A percentile compares a stretch with the other conserved stretches of the same genome.
Evolutionary conservation across 2,888 invertebrate species (phyloP).

Genomic region (Spilosoma lubricipeda): DNA sequence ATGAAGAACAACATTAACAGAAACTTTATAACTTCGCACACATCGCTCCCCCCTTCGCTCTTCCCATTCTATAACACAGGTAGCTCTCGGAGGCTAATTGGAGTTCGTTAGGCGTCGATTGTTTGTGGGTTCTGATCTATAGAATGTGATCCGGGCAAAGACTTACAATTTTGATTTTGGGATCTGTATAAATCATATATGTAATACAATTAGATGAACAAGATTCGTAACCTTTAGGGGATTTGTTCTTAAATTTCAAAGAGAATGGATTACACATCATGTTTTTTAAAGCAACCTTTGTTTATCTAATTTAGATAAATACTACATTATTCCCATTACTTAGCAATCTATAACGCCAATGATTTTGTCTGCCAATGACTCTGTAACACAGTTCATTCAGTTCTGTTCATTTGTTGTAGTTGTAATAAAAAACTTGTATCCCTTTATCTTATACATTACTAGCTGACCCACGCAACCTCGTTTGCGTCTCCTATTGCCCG

Average conservation of each 20-base stretch:
- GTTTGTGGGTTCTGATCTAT: conserved; percentile 57
- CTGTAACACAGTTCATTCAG: neutral
- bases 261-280: neutral
- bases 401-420: neutral
- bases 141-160: conserved; percentile 29
- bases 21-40: conserved; percentile 46
- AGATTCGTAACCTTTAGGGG: neutral
- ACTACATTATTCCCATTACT: too few species aligned
- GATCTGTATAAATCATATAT: neutral
- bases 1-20: conserved; percentile 23
- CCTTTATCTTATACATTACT: too few species aligned
- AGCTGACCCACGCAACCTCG: too few species aligned
- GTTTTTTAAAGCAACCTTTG: neutral
- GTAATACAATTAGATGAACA: neutral
- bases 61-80: conserved; percentile 24
- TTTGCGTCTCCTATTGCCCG: too few species aligned
- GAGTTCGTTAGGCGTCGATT: conserved; percentile 75
- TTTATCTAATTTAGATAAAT: neutral
- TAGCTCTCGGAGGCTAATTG: conserved; percentile 65
- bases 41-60: neutral
- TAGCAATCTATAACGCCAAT: neutral
- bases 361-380: too few species aligned
- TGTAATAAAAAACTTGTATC: neutral
- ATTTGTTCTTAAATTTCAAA: neutral
- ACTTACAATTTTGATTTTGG: neutral